Evolutionary conservation across 1,140 invertebrate genomes (phyloP).

Genomic region (Microplitis demolitor): DNA sequence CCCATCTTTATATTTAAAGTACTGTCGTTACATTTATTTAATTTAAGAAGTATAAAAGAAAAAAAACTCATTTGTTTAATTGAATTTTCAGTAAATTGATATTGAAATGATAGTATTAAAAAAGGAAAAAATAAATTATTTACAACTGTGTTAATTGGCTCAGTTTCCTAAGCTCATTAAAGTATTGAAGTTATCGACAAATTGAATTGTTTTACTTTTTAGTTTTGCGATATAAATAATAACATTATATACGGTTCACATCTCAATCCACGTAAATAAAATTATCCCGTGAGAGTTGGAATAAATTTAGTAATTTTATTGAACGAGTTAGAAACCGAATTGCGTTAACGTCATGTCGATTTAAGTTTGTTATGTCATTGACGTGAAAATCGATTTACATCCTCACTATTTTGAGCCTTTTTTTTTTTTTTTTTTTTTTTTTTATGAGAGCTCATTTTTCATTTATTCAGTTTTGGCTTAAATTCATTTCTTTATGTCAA

Average conservation of each 20-base stretch:
- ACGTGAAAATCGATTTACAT: constrained; percentile 8
- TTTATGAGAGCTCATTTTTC: not conserved
- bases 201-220: too few relatives aligned
- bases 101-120: too few relatives aligned
- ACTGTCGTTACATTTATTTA: not conserved
- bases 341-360: constrained; percentile 22
- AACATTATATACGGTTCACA: not conserved
- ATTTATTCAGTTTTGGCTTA: not conserved
- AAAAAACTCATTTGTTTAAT: too few relatives aligned
- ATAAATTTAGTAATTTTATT: not conserved
- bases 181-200: too few relatives aligned
- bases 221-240: not conserved
- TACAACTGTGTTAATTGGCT: too few relatives aligned
- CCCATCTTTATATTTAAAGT: not conserved
- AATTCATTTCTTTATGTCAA: not conserved
- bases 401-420: not conserved
- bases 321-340: constrained; percentile 28
- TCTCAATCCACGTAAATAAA: not conserved
- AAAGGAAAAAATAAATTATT: too few relatives aligned
- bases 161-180: too few relatives aligned
- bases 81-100: too few relatives aligned
- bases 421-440: constrained; percentile 18
- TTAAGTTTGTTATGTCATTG: constrained; percentile 34
- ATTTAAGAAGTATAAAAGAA: not conserved
- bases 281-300: not conserved